Evolutionary conservation across 2,797 vertebrate species (phyloP).

Genomic region (Lepilemur ruficaudatus): DNA sequence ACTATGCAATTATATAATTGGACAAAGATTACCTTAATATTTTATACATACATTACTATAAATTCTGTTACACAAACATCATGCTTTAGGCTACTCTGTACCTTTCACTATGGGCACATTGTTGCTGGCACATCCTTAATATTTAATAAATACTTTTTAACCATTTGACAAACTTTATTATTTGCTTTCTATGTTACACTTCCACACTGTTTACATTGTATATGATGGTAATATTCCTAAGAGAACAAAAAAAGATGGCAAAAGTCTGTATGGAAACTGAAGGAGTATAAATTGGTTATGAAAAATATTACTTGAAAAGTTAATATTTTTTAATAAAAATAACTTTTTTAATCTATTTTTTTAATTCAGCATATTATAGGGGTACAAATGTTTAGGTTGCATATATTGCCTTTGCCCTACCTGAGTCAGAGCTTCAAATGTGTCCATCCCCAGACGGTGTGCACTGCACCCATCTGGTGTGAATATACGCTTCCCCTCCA

Average conservation of each 20-base stretch:
- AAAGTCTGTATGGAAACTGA: not conserved
- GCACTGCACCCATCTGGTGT: no score
- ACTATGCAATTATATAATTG: not conserved
- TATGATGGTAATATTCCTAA: not conserved
- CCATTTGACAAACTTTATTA: not conserved
- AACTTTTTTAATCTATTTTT: not conserved
- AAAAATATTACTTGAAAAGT: not conserved
- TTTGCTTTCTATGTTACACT: conserved; percentile 7
- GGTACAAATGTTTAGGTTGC: no score
- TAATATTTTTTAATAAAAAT: not conserved
- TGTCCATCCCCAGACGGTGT: no score
- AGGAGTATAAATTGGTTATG: not conserved
- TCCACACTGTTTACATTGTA: not conserved
- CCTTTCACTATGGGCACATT: not conserved
- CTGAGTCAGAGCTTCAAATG: no score
- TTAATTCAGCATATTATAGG: no score
- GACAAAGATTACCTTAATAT: not conserved
- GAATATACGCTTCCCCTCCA: no score
- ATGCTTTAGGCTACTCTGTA: not conserved
- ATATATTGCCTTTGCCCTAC: no score
- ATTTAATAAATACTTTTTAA: conserved; percentile 11
- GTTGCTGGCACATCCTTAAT: not conserved
- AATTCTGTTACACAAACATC: not conserved
- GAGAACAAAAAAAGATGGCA: not conserved
- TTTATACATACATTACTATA: not conserved